Evolutionary conservation across 2,797 vertebrate genomes (phyloP).

Genomic region (Avahi laniger): DNA sequence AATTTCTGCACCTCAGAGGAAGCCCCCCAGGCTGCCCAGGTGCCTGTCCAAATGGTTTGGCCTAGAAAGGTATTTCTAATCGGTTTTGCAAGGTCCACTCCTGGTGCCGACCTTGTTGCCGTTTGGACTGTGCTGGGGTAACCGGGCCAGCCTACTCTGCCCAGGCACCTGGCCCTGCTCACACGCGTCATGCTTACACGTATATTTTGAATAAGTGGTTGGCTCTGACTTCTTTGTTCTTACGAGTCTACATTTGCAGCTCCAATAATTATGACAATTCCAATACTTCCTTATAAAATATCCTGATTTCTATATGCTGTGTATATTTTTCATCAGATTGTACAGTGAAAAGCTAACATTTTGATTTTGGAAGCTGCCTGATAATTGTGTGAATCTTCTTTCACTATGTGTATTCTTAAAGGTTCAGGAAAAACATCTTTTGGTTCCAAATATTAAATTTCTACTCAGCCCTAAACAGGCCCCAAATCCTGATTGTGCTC

Average conservation of each 20-base stretch:
- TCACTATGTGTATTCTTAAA: not conserved
- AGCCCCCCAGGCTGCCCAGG: not conserved
- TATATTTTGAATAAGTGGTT: not conserved
- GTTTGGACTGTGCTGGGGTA: rapidly evolving
- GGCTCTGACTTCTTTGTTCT: no score
- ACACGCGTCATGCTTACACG: rapidly evolving
- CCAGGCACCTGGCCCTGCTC: rapidly evolving
- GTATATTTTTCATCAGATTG: not conserved
- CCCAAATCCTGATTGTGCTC: not conserved
- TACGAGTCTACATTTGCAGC: not conserved
- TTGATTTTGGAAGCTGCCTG: not conserved
- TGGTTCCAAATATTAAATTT: not conserved
- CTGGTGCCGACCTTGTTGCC: rapidly evolving
- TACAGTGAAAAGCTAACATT: not conserved
- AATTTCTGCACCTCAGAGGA: not conserved
- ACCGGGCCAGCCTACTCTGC: rapidly evolving
- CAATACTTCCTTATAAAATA: not conserved
- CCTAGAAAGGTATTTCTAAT: not conserved
- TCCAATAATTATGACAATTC: not conserved
- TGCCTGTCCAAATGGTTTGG: no score
- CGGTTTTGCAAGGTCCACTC: rapidly evolving
- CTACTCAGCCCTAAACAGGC: not conserved
- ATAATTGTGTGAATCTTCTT: not conserved
- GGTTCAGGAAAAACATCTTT: not conserved
- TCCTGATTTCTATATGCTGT: not conserved